These are phyloP conservation scores for Gobiocypris rarus DNA, from an alignment of 2,113 vertebrate species.

Conservation along the genomic window DNA sequence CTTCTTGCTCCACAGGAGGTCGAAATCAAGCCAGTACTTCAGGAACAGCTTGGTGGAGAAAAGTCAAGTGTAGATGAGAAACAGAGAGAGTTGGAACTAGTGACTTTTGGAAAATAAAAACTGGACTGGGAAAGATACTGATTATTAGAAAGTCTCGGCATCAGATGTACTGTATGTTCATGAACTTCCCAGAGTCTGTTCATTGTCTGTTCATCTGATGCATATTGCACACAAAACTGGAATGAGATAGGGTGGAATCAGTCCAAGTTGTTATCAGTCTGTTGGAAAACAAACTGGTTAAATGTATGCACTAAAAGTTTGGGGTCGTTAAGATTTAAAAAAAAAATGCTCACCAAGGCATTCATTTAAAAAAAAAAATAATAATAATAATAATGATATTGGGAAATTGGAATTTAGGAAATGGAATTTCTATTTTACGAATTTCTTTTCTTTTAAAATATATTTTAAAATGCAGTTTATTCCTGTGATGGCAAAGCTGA, in stretches of 20 bases:
- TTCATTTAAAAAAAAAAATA: too few relatives aligned
- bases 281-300: neutral
- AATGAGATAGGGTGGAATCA: neutral
- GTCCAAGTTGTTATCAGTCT: neutral
- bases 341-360: too few relatives aligned
- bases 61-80: slow-evolving; percentile 44
- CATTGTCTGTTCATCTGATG: neutral
- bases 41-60: slow-evolving; percentile 25
- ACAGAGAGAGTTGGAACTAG: neutral
- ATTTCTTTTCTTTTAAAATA: too few relatives aligned
- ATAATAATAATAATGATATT: too few relatives aligned
- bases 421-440: too few relatives aligned
- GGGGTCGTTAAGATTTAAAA: neutral
- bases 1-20: slow-evolving; percentile 33
- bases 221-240: neutral
- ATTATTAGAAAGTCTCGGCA: neutral
- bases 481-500: too few relatives aligned
- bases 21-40: slow-evolving; percentile 22
- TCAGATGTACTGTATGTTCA: neutral
- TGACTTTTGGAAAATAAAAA: slow-evolving; percentile 11
- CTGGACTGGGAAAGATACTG: neutral
- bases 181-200: neutral
- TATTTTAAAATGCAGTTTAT: too few relatives aligned
- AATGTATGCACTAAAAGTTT: neutral
- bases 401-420: too few relatives aligned